A percentile compares a stretch with the other conserved stretches of the same genome.
phyloP scores from a whole-genome alignment of 1,140 invertebrate species.

The Drosophila pseudoananassae region DNA sequence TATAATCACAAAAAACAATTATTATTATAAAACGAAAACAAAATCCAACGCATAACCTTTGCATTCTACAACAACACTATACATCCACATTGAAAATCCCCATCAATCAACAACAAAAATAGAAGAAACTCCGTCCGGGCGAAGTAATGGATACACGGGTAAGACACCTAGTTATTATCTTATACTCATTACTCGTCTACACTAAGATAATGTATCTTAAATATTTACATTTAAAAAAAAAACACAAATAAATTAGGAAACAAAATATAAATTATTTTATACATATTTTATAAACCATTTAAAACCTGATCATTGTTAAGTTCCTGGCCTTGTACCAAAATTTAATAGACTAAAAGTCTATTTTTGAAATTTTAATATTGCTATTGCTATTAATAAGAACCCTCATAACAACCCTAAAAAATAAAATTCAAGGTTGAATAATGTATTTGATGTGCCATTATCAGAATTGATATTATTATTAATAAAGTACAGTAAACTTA shows the following conservation, averaged over 20 bases:
- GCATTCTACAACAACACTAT: conserved; percentile 57
- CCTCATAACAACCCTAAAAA: not conserved
- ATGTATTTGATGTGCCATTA: not conserved
- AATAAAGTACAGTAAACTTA: not conserved
- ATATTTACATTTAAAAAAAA: no score
- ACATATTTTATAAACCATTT: no score
- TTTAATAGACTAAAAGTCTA: not conserved
- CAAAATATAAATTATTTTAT: no score
- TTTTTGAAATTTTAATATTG: not conserved
- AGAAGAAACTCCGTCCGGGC: conserved; percentile 93
- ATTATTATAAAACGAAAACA: conserved; percentile 33
- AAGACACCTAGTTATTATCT: conserved; percentile 85
- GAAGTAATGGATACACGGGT: conserved; percentile 97
- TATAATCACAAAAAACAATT: conserved; percentile 28
- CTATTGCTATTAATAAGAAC: not conserved
- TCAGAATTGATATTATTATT: not conserved
- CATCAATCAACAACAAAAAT: conserved; percentile 79
- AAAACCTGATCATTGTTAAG: not conserved
- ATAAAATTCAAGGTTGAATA: not conserved
- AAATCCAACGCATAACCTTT: conserved; percentile 45
- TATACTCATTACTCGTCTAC: not conserved
- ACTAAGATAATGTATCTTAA: not conserved
- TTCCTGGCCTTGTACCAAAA: not conserved
- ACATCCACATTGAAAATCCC: conserved; percentile 79
- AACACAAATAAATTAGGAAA: no score